Evolutionary conservation across 2,113 vertebrate species (phyloP).

Genomic region (Nothocercus julius): DNA sequence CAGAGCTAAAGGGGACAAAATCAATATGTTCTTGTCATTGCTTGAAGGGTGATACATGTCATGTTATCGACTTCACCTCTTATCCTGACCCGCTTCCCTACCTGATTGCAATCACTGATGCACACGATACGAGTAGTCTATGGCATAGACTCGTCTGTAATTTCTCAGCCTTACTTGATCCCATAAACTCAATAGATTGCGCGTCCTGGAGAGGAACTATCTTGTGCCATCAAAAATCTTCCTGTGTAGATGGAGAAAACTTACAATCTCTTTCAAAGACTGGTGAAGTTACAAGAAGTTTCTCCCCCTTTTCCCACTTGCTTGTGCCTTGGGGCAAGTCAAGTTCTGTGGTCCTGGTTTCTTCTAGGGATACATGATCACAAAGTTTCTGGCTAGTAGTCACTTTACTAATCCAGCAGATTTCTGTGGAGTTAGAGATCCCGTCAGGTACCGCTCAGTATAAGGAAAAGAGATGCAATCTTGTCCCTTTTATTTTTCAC

Average conservation of each 20-base stretch:
- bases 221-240: background rate
- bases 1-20: background rate
- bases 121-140: background rate
- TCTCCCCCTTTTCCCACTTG: background rate
- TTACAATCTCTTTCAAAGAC: background rate
- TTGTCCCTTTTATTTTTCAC: background rate
- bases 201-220: background rate
- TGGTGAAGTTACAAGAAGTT: background rate
- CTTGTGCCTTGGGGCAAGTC: background rate
- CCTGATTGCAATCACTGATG: constrained; percentile 31
- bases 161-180: background rate
- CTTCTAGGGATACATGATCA: background rate
- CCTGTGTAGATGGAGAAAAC: background rate
- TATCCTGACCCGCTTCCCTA: constrained; percentile 1
- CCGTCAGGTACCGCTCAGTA: background rate
- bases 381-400: background rate
- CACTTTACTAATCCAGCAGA: background rate
- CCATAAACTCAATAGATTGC: background rate
- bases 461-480: background rate
- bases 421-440: background rate
- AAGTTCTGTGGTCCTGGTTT: too few relatives aligned
- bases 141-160: background rate
- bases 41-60: background rate
- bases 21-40: constrained; percentile 3
- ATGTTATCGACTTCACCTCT: background rate